Conservation (phyloP, 2,797 vertebrate species). For the Rhyacichthys aspro region DNA sequence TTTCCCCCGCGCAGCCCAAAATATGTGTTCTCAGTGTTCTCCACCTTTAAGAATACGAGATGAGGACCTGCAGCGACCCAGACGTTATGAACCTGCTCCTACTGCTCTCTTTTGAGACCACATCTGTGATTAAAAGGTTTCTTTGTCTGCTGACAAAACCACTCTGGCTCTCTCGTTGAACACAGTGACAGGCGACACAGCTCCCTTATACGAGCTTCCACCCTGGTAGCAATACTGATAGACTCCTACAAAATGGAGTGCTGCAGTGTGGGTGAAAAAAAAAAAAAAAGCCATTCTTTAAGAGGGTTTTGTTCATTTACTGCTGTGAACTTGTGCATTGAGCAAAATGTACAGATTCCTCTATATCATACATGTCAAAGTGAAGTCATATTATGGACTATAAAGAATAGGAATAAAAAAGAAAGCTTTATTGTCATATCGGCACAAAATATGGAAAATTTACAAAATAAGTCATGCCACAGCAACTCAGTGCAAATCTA, state of each 20-base stretch:
- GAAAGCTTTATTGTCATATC: too few relatives aligned
- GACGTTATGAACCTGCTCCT: slow-evolving; percentile 66
- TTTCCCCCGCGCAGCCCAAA: slow-evolving; percentile 57
- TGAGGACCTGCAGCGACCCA: slow-evolving; percentile 56
- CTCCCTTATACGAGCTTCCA: slow-evolving; percentile 41
- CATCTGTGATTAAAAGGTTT: slow-evolving; percentile 73
- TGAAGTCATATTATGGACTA: too few relatives aligned
- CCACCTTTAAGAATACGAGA: slow-evolving; percentile 70
- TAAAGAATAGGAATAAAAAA: too few relatives aligned
- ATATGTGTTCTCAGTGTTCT: slow-evolving; percentile 46
- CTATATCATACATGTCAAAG: too few relatives aligned
- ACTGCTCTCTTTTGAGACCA: slow-evolving; percentile 52
- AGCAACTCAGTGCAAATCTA: too few relatives aligned
- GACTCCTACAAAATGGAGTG: slow-evolving; percentile 54
- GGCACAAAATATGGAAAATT: too few relatives aligned
- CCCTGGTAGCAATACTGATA: slow-evolving; percentile 39
- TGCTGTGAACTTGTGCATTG: slow-evolving; percentile 40
- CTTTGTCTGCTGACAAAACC: slow-evolving; percentile 58
- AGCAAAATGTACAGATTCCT: slow-evolving; percentile 23
- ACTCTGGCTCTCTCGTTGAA: slow-evolving; percentile 40
- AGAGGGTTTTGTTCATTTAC: slow-evolving; percentile 71
- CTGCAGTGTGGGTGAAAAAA: slow-evolving; percentile 37
- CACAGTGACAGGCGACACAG: slow-evolving; percentile 45
- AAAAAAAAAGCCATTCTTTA: slow-evolving; percentile 68
- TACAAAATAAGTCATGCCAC: too few relatives aligned